Conservation (phyloP, 2,113 vertebrate genomes). For the Chinchilla lanigera region DNA sequence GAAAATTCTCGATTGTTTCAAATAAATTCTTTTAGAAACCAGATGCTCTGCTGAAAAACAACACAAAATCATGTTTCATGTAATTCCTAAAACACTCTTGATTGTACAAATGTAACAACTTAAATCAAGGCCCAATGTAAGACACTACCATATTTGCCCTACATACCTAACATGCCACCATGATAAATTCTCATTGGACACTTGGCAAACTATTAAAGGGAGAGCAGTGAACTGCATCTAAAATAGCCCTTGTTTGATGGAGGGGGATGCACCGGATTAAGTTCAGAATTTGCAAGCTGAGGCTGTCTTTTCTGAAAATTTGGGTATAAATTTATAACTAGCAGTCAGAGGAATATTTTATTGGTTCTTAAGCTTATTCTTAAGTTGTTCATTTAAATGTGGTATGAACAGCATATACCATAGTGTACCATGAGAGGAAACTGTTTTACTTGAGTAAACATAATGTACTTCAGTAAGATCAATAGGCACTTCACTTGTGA, state of each 20-base stretch:
- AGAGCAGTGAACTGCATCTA: slow-evolving; percentile 58
- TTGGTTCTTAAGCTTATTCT: slow-evolving; percentile 54
- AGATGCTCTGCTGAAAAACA: slow-evolving; percentile 45
- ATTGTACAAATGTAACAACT: slow-evolving; percentile 78
- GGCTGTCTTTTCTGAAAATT: slow-evolving; percentile 59
- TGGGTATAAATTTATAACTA: slow-evolving; percentile 59
- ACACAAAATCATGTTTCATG: slow-evolving; percentile 64
- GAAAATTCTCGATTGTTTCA: slow-evolving; percentile 77
- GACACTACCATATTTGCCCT: slow-evolving; percentile 58
- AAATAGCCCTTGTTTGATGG: slow-evolving; percentile 79
- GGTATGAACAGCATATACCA: slow-evolving; percentile 85
- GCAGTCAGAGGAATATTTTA: slow-evolving; percentile 50
- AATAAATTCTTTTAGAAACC: slow-evolving; percentile 75
- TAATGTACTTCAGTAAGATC: slow-evolving; percentile 82
- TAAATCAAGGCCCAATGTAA: slow-evolving; percentile 69
- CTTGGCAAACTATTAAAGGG: slow-evolving; percentile 40
- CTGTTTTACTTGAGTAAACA: slow-evolving; percentile 79
- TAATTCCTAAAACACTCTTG: slow-evolving; percentile 73
- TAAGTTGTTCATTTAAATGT: slow-evolving; percentile 76
- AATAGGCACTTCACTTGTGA: slow-evolving; percentile 81
- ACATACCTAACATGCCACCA: slow-evolving; percentile 62
- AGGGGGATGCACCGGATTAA: slow-evolving; percentile 40
- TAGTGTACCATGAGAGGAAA: slow-evolving; percentile 85
- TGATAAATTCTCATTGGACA: slow-evolving; percentile 58
- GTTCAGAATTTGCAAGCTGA: slow-evolving; percentile 60